Conservation (phyloP, 2,888 invertebrate species). For the Platycheirus rosarum region DNA sequence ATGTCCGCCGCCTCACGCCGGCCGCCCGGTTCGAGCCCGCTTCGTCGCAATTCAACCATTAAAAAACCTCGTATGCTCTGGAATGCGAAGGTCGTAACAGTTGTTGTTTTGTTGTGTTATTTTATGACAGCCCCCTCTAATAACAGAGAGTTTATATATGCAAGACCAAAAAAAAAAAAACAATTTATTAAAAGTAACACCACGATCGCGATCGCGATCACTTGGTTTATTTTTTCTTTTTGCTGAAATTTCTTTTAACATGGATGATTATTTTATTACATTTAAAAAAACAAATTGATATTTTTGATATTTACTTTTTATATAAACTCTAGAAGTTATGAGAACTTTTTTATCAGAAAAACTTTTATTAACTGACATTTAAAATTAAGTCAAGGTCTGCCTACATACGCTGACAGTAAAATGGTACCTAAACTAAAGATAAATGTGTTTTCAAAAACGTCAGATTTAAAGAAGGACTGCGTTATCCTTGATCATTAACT, state of each 20-base stretch:
- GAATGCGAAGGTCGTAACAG: constrained; percentile 73
- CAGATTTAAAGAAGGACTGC: too few relatives aligned
- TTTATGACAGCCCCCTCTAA: constrained; percentile 61
- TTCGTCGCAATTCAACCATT: constrained; percentile 59
- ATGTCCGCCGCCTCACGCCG: constrained; percentile 44
- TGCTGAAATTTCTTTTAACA: background rate
- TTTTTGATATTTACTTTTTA: too few relatives aligned
- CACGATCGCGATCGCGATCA: constrained; percentile 52
- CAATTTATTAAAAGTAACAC: constrained; percentile 43
- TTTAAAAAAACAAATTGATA: too few relatives aligned
- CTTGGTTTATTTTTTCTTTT: constrained; percentile 35
- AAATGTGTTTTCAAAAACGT: too few relatives aligned
- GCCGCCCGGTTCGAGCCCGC: constrained; percentile 41
- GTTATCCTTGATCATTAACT: too few relatives aligned
- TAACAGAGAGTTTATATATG: constrained; percentile 36
- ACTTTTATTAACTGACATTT: too few relatives aligned
- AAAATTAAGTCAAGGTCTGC: too few relatives aligned
- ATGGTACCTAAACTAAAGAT: too few relatives aligned
- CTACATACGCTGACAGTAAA: too few relatives aligned
- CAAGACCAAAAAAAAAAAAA: constrained; percentile 33
- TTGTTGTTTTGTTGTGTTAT: constrained; percentile 65
- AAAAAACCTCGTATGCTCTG: constrained; percentile 74
- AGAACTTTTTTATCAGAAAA: too few relatives aligned
- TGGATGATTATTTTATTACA: too few relatives aligned
- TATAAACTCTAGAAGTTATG: too few relatives aligned